Percentiles rank a stretch among this genome's conserved stretches.
phyloP scores from a whole-genome alignment of 2,797 vertebrate genomes.

The Phataginus tricuspis region DNA sequence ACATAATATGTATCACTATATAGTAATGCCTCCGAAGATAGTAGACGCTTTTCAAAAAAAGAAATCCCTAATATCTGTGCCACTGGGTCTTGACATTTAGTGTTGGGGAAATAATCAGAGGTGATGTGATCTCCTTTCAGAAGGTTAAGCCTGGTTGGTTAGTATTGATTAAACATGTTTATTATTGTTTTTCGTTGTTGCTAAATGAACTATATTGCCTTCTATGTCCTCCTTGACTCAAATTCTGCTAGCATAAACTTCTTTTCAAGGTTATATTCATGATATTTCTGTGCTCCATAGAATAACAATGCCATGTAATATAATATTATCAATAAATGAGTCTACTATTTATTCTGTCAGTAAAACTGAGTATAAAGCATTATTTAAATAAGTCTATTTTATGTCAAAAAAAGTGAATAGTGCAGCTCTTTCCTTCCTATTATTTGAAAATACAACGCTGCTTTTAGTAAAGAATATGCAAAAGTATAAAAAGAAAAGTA shows the following conservation, averaged over 20 bases:
- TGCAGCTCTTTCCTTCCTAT: not conserved
- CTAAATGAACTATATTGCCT: not conserved
- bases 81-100: not conserved
- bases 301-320: not conserved
- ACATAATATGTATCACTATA: not conserved
- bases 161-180: not conserved
- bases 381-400: constrained; percentile 44
- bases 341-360: constrained; percentile 27
- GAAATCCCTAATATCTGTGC: not conserved
- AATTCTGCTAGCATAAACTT: not conserved
- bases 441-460: constrained; percentile 13
- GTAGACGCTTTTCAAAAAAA: not conserved
- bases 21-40: not conserved
- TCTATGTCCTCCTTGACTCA: not conserved
- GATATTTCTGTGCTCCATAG: not conserved
- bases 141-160: not conserved
- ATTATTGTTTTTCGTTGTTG: not conserved
- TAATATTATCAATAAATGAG: not conserved
- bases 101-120: not conserved
- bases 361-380: not conserved
- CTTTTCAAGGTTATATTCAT: not conserved
- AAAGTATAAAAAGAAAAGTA: constrained; percentile 31
- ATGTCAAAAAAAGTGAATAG: not conserved
- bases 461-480: constrained; percentile 29
- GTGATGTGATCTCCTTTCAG: not conserved